phyloP scores from a whole-genome alignment of 2,113 vertebrate species.

The Chinchilla lanigera region DNA sequence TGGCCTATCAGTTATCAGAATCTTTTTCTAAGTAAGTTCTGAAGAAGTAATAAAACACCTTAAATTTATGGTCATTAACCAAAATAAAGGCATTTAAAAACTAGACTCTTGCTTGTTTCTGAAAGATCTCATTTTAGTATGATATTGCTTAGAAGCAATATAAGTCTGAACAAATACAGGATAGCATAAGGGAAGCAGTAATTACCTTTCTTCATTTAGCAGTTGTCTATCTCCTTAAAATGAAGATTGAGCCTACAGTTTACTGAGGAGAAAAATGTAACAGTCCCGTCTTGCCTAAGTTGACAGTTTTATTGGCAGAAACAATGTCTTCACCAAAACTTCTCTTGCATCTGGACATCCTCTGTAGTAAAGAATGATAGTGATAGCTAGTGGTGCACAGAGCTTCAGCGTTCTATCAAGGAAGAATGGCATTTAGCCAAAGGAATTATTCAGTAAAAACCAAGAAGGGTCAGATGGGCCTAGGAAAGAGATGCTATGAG shows the following conservation, averaged over 20 bases:
- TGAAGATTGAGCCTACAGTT: not conserved
- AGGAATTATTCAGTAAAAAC: not conserved
- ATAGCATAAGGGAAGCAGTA: not conserved
- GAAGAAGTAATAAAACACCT: not conserved
- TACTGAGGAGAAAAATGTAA: not conserved
- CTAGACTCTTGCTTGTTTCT: not conserved
- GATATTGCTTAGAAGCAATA: not conserved
- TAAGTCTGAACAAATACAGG: not conserved
- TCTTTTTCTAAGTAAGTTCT: slow-evolving; percentile 36
- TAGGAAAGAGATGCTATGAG: not conserved
- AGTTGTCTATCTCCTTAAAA: not conserved
- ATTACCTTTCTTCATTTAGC: not conserved
- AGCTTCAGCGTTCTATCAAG: not conserved
- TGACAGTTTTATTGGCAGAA: not conserved
- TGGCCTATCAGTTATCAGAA: not conserved
- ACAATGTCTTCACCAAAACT: not conserved
- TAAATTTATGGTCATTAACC: slow-evolving; percentile 23
- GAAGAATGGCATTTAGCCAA: not conserved
- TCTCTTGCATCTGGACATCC: not conserved
- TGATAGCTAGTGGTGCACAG: not conserved
- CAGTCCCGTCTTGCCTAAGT: not conserved
- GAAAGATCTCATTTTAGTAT: slow-evolving; percentile 18
- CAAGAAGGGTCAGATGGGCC: not conserved
- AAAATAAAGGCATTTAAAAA: slow-evolving; percentile 16
- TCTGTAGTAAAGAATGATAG: not conserved